Evolutionary conservation across 2,797 vertebrate genomes (phyloP), one percentile per base, ranked within the genome.

Genomic region (Sparus aurata): DNA sequence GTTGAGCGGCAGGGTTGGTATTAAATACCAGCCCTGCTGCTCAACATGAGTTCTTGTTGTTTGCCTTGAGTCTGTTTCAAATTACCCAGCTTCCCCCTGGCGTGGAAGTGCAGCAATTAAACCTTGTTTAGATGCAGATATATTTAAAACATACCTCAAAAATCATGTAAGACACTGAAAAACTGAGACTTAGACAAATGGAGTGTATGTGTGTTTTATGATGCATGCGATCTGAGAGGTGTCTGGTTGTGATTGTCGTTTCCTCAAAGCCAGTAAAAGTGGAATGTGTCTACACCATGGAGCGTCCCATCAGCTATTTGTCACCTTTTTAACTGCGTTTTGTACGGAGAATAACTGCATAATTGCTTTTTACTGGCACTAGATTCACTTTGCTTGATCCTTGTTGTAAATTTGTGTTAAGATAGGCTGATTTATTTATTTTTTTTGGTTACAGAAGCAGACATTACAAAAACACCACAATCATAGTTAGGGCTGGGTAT

Each of bases 41-140:
- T 85, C 60, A 30, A 68, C 68, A 60, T 50, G 62, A 63, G 34
- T 16, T 34, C 72, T 4, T 63, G 85, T 67, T 77, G 47, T 75
- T 74, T 55, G 52, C 66, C 59, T 79, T 78, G 12, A 85, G 74
- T 88, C 89, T 92, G 93, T 85, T 92, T 92, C 75, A 83, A 77
- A 91, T 92, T 91, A 92, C 70, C 55, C 54, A 70, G 66, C 77
- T 83, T 85, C 82, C 81, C 68, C 68, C 64, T 38, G 9, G 63
- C 80, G 75, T 69, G 58, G 80, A 86, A 87, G 76, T 87, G 63
- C 34, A 64, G 83, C 80, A 82, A 77, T 88, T 86, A 77, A 72
- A 80, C 66, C 79, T 70, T 87, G 87, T 89, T 92, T 89, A 38
- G 77, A 90, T 79, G 75, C 75, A 73, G 63, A 61, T 80, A 61